Conservation (phyloP, 2,113 vertebrate genomes). For the Oreocharis arfaki region DNA sequence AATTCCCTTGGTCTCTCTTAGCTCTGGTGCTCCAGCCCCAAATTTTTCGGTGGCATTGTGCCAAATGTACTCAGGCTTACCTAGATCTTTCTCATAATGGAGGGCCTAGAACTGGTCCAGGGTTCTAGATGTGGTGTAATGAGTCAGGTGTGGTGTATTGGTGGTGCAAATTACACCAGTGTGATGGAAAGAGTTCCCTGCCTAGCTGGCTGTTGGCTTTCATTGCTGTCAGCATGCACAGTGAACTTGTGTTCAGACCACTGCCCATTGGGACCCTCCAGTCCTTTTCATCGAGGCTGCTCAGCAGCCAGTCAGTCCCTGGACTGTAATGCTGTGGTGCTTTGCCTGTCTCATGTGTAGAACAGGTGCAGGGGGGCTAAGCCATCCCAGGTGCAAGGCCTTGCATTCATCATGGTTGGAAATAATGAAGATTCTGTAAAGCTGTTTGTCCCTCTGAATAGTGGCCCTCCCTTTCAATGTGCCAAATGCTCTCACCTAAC, state of each 20-base stretch:
- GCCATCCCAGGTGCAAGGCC: background rate
- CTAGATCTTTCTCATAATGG: background rate
- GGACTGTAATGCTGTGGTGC: background rate
- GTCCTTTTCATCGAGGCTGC: background rate
- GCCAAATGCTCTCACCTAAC: background rate
- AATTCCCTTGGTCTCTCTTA: background rate
- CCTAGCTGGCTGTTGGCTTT: background rate
- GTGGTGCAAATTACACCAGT: background rate
- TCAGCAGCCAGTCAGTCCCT: background rate
- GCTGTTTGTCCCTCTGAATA: background rate
- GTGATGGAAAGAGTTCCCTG: background rate
- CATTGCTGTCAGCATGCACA: rapidly evolving
- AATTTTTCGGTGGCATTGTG: background rate
- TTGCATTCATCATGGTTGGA: background rate
- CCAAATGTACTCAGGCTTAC: background rate
- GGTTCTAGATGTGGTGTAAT: background rate
- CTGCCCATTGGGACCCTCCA: background rate
- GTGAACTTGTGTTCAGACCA: background rate
- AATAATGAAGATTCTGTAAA: background rate
- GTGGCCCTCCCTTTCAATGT: background rate
- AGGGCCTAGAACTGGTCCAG: background rate
- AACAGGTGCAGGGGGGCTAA: background rate
- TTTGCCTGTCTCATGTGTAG: background rate
- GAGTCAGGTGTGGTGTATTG: background rate
- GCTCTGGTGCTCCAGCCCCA: background rate